Evolutionary conservation across 1,140 invertebrate genomes (phyloP).

Genomic region (Panonychus citri): DNA sequence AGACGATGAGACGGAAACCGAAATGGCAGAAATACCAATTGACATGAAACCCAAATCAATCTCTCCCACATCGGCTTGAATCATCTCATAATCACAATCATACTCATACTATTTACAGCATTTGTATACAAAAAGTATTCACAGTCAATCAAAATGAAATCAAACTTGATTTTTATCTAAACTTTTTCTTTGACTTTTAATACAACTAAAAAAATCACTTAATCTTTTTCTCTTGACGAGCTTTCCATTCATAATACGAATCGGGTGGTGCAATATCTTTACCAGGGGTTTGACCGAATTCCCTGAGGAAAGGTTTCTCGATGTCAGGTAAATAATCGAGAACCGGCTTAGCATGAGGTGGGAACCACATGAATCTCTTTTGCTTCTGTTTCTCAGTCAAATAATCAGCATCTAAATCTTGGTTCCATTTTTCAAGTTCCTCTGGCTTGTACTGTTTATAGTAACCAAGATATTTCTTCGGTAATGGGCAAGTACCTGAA

Average conservation of each 20-base stretch:
- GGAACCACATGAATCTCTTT: neutral
- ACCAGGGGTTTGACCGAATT: neutral
- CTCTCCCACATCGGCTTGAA: no score
- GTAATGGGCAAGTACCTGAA: constrained; percentile 7
- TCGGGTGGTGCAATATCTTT: neutral
- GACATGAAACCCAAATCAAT: neutral
- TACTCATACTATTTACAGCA: no score
- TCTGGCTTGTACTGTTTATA: constrained; percentile 4
- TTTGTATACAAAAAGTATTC: no score
- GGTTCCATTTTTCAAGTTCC: constrained; percentile 5
- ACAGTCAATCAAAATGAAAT: no score
- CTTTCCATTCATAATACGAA: neutral
- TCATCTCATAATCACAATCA: no score
- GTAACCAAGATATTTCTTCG: constrained; percentile 3
- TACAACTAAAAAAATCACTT: no score
- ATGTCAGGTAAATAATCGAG: neutral
- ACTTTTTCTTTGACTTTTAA: no score
- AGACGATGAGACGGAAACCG: constrained; percentile 25
- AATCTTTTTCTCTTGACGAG: neutral
- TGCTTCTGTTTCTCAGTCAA: neutral
- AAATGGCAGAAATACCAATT: constrained; percentile 7
- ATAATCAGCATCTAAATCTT: constrained; percentile 2
- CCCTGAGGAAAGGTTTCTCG: neutral
- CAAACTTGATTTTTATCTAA: no score
- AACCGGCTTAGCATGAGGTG: neutral